phyloP scores from a whole-genome alignment of 1,140 invertebrate species.

The Drosophila persimilis region DNA sequence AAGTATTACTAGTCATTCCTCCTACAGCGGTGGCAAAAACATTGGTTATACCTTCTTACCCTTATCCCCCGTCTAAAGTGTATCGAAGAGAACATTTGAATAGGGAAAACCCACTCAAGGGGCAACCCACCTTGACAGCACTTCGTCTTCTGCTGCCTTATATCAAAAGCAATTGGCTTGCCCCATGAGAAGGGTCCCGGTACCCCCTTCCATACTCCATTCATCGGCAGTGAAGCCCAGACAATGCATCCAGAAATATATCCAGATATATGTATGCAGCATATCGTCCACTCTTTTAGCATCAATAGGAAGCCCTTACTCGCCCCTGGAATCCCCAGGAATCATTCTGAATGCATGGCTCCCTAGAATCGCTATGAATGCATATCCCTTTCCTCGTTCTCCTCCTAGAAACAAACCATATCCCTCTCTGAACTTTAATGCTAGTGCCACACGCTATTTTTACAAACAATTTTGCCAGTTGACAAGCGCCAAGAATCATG shows the following conservation, averaged over 20 bases:
- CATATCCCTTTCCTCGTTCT: too few species aligned
- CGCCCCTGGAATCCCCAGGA: neutral
- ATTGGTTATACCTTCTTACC: neutral
- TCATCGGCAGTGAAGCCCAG: constrained; percentile 50
- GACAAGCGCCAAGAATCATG: constrained; percentile 60
- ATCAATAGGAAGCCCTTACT: constrained; percentile 1
- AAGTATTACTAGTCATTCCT: neutral
- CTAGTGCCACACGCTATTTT: constrained; percentile 78
- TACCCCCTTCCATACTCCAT: constrained; percentile 1
- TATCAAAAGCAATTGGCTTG: neutral
- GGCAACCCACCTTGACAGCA: constrained; percentile 32
- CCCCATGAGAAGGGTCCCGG: constrained; percentile 17
- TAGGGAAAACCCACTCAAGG: constrained; percentile 14
- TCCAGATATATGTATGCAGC: constrained; percentile 74
- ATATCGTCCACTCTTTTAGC: constrained; percentile 43
- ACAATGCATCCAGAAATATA: constrained; percentile 61
- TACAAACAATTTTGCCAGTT: constrained; percentile 80
- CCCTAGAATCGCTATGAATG: too few species aligned
- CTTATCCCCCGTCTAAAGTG: constrained; percentile 31
- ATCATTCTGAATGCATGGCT: too few species aligned
- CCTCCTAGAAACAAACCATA: too few species aligned
- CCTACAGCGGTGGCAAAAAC: too few species aligned
- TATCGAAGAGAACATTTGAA: constrained; percentile 40
- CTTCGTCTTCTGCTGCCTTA: constrained; percentile 7
- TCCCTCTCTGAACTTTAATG: constrained; percentile 40